Evolutionary conservation across 2,888 invertebrate genomes (phyloP), one percentile per base, ranked within the genome.

Genomic region (Dolichopus griseipennis): DNA sequence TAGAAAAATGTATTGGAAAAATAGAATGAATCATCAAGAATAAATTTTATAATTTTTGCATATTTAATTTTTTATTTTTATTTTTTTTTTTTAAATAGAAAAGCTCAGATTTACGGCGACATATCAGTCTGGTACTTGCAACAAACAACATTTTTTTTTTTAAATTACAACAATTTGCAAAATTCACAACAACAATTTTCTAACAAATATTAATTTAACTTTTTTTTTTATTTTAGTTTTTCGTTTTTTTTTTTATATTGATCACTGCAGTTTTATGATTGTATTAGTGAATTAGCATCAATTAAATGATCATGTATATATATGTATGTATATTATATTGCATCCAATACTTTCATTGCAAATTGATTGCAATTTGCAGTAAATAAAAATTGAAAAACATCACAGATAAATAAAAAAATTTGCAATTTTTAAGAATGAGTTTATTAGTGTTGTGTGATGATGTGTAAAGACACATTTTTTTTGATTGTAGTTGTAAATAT

Each of bases 81-180:
- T 43, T 43, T 43, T 10, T 43, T 43, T 7, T 34, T 9, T 34
- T 34, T 15, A 43, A 43, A 43, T 10, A 43, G 12, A 43, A 43
- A 43, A 43, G 43, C 43, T 43, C 43, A 52, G 52, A 52, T 52
- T 52, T 52, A 52, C n/a, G 52, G 52, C 52, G 52, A 52, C 52
- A n/a, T 52, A 52, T 52, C 52, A 52, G 52, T 52, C 52, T 52
- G 52, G 52, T 52, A 52, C 52, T 18, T 52, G 15, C 52, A 15
- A 52, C n/a, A 18, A n/a, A 12, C 52, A 52, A 52, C 52, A 18
- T 52, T 15, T 52, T 6, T 37, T 37, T 10, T 37, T 10, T 37
- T 37, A 37, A 37, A 5, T 27, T 27, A 27, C 27, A 27, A 27
- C 2, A 27, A 27, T 27, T 27, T 27, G 27, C 27, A 27, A 27